phyloP scores from a whole-genome alignment of 1,140 invertebrate genomes.

The Littorina saxatilis region DNA sequence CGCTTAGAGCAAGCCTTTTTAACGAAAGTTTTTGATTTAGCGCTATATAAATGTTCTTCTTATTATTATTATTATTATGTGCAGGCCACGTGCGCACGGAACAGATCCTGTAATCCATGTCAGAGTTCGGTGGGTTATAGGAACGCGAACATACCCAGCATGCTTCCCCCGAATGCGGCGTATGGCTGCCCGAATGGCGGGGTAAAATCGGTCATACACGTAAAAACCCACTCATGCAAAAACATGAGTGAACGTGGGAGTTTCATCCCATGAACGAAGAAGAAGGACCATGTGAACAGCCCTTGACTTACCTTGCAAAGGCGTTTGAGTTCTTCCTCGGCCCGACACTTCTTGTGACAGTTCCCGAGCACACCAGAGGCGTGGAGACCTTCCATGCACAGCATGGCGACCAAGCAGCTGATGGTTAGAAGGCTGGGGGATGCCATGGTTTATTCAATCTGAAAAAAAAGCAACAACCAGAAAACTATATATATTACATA shows the following conservation, averaged over 20 bases:
- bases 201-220: not conserved
- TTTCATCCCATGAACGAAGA: too few species aligned
- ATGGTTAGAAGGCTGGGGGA: not conserved
- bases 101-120: too few species aligned
- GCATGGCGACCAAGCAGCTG: not conserved
- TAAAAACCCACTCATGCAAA: not conserved
- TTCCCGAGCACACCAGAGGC: not conserved
- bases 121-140: too few species aligned
- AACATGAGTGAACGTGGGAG: too few species aligned
- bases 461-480: not conserved
- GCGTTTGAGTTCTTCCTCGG: not conserved
- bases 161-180: not conserved
- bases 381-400: not conserved
- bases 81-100: too few species aligned
- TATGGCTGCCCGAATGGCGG: too few species aligned
- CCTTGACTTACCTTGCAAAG: not conserved
- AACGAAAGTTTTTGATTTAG: too few species aligned
- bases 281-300: not conserved
- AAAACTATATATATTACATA: not conserved
- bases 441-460: not conserved
- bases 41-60: too few species aligned
- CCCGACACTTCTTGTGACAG: not conserved
- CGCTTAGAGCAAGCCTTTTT: too few species aligned
- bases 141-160: not conserved
- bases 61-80: too few species aligned